A percentile compares a stretch with the other conserved stretches of the same genome.
Conservation (phyloP, 2,113 vertebrate genomes). For the Zootoca vivipara region DNA sequence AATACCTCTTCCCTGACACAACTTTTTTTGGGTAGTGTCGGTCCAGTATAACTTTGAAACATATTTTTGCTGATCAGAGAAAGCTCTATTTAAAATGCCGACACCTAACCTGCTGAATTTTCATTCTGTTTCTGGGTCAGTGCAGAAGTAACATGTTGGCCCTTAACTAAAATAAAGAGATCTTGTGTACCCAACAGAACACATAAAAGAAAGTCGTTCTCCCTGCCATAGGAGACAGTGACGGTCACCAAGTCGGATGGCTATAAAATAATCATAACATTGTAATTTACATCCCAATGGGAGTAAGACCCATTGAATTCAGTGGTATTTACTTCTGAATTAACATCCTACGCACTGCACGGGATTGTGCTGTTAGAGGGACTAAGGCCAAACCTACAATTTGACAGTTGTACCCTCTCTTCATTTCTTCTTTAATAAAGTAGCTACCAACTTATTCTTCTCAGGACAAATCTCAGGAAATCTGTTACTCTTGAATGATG, state of each 20-base stretch:
- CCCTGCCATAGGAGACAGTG: too few species aligned
- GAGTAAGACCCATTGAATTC: neutral
- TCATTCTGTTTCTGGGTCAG: neutral
- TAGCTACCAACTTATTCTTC: conserved; percentile 40
- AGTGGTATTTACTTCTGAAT: neutral
- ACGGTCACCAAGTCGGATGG: too few species aligned
- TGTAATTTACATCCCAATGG: neutral
- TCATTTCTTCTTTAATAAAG: conserved; percentile 11
- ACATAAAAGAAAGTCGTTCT: neutral
- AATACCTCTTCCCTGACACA: neutral
- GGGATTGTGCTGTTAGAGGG: too few species aligned
- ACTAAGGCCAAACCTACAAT: neutral
- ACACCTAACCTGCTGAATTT: neutral
- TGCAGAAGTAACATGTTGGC: neutral
- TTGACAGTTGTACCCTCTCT: neutral
- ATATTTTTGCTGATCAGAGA: neutral
- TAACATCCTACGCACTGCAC: too few species aligned
- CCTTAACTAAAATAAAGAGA: neutral
- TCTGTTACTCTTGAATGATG: conserved; percentile 33
- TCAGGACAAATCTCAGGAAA: conserved; percentile 5
- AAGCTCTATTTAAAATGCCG: neutral
- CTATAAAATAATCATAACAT: too few species aligned
- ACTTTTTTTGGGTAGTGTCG: neutral
- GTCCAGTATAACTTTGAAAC: neutral
- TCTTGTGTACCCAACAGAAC: neutral